Percentiles rank a stretch among this genome's conserved stretches.
Conservation (phyloP, 2,113 vertebrate genomes). For the Pygoscelis adeliae region DNA sequence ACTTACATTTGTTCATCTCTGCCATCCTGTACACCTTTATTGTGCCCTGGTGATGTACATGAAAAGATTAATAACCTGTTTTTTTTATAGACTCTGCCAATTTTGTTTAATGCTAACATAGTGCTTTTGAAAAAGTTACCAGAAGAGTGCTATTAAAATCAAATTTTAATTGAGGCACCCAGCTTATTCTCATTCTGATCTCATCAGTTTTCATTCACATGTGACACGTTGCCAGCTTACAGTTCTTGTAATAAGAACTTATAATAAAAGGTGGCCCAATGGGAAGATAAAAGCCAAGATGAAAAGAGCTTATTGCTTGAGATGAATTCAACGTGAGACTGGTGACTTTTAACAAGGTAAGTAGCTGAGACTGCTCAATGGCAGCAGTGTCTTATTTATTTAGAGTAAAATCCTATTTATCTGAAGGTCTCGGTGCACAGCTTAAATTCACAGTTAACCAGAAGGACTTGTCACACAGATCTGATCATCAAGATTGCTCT, state of each 20-base stretch:
- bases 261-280: slow-evolving; percentile 22
- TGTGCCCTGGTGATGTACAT: neutral
- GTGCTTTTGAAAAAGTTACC: slow-evolving; percentile 15
- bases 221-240: neutral
- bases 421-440: neutral
- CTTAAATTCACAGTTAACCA: neutral
- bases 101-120: slow-evolving; percentile 2
- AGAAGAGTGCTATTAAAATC: neutral
- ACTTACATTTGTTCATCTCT: neutral
- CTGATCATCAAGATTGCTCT: neutral
- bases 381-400: slow-evolving; percentile 15
- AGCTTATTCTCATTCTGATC: slow-evolving; percentile 20
- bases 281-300: slow-evolving; percentile 34
- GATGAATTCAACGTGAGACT: neutral
- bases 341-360: neutral
- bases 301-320: slow-evolving; percentile 20
- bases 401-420: neutral
- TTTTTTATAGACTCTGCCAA: neutral
- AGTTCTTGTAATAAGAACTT: slow-evolving; percentile 26
- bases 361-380: neutral
- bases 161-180: slow-evolving; percentile 11
- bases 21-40: neutral
- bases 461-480: neutral
- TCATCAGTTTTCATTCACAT: slow-evolving; percentile 26
- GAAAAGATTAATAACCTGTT: neutral